Conservation (phyloP, 1,140 invertebrate species). For the Propsilocerus akamusi region DNA sequence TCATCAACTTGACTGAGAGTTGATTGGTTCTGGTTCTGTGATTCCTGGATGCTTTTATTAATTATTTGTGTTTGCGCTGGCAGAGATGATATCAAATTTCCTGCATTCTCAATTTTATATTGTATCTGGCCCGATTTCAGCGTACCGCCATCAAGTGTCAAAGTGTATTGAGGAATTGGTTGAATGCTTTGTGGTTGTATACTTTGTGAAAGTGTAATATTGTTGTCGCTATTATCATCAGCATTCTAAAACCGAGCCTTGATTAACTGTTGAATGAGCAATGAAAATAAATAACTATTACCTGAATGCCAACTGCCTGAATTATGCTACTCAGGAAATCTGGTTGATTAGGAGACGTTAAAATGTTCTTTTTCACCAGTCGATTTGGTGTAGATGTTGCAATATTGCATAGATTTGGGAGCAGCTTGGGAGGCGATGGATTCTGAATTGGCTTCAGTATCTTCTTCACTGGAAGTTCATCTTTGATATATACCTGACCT, state of each 20-base stretch:
- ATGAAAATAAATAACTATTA: slow-evolving; percentile 3
- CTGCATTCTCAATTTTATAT: slow-evolving; percentile 23
- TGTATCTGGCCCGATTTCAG: slow-evolving; percentile 28
- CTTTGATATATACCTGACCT: slow-evolving; percentile 40
- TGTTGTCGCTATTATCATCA: not conserved
- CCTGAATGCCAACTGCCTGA: slow-evolving; percentile 20
- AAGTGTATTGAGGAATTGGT: slow-evolving; percentile 16
- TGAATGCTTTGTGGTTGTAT: not conserved
- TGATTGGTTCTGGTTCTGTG: slow-evolving; percentile 23
- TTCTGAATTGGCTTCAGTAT: slow-evolving; percentile 7
- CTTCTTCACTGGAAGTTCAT: slow-evolving; percentile 23
- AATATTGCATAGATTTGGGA: slow-evolving; percentile 13
- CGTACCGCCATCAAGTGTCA: slow-evolving; percentile 29
- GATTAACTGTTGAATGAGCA: not conserved
- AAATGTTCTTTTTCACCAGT: not conserved
- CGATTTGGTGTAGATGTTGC: slow-evolving; percentile 17
- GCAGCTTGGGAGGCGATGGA: slow-evolving; percentile 9
- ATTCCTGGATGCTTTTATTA: slow-evolving; percentile 25
- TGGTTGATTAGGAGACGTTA: not conserved
- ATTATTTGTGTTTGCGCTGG: slow-evolving; percentile 24
- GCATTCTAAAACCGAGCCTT: not conserved
- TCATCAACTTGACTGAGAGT: slow-evolving; percentile 27
- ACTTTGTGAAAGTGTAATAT: not conserved
- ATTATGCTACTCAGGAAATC: slow-evolving; percentile 21
- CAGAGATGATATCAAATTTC: slow-evolving; percentile 19